These are phyloP conservation scores for Phrixothrix hirtus DNA, from an alignment of 2,888 invertebrate genomes.

Conservation along the genomic window DNA sequence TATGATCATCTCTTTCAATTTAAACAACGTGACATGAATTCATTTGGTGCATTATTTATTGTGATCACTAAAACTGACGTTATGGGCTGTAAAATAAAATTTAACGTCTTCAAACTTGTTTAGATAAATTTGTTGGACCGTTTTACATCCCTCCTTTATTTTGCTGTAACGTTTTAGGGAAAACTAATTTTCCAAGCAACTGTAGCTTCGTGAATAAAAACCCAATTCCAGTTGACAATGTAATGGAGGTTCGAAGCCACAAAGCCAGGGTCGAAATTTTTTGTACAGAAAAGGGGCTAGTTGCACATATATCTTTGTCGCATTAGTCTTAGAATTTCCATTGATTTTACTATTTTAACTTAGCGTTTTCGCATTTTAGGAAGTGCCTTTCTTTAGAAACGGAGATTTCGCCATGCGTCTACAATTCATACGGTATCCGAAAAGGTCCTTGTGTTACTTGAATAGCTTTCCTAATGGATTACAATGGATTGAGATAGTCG, in stretches of 20 bases:
- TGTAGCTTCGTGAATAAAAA: constrained; percentile 32
- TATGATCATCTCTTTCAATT: too few species aligned
- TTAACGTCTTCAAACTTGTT: constrained; percentile 4
- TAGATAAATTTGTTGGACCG: constrained; percentile 2
- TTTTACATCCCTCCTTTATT: constrained; percentile 5
- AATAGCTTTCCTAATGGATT: constrained; percentile 24
- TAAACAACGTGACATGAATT: too few species aligned
- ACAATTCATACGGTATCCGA: constrained; percentile 26
- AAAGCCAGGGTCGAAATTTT: constrained; percentile 29
- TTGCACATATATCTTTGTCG: constrained; percentile 38
- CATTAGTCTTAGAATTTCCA: constrained; percentile 35
- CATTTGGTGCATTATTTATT: too few species aligned
- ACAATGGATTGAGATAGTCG: constrained; percentile 17
- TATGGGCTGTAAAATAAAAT: neutral
- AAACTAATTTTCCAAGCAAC: constrained; percentile 26
- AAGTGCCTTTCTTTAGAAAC: constrained; percentile 23
- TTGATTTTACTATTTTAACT: constrained; percentile 36
- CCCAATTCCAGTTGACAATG: constrained; percentile 32
- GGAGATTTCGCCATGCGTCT: constrained; percentile 28
- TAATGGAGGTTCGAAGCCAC: constrained; percentile 33
- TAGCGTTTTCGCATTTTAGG: constrained; percentile 23
- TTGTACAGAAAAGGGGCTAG: constrained; percentile 37
- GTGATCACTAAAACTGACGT: neutral
- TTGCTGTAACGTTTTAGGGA: constrained; percentile 1
- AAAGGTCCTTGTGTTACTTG: constrained; percentile 25